A percentile compares a stretch with the other conserved stretches of the same genome.
These are phyloP conservation scores for Aplochiton taeniatus DNA, from an alignment of 2,797 vertebrate genomes.

Conservation along the genomic window DNA sequence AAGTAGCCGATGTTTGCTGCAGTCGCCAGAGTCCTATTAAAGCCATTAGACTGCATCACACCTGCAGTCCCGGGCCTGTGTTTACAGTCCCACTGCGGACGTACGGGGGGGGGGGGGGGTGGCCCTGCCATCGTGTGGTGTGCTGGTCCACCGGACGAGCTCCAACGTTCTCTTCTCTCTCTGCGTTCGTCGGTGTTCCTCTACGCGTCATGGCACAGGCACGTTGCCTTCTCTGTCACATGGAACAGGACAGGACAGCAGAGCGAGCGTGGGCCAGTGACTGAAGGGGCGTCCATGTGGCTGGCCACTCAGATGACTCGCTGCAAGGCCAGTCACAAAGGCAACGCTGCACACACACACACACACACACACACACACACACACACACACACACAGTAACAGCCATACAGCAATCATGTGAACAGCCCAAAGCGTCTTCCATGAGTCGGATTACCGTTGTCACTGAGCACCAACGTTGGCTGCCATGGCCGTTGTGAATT, in stretches of 20 bases:
- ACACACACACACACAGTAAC: too few relatives aligned
- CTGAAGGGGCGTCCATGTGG: conserved; percentile 29
- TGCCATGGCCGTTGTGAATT: too few relatives aligned
- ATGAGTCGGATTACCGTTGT: conserved; percentile 44
- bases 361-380: too few relatives aligned
- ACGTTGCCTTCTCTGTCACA: too few relatives aligned
- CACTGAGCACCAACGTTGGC: conserved; percentile 2
- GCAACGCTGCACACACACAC: conserved; percentile 54
- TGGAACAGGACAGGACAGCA: not conserved
- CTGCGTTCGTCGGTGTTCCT: too few relatives aligned
- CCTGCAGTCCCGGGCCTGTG: too few relatives aligned
- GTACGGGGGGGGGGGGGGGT: conserved; percentile 25
- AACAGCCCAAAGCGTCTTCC: conserved; percentile 43
- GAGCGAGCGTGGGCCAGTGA: conserved; percentile 1
- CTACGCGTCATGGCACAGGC: too few relatives aligned
- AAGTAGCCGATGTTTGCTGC: conserved; percentile 18
- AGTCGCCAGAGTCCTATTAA: conserved; percentile 34
- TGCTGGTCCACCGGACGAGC: too few relatives aligned
- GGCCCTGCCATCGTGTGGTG: conserved; percentile 20
- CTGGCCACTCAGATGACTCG: conserved; percentile 25
- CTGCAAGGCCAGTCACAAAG: conserved; percentile 39
- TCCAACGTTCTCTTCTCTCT: too few relatives aligned
- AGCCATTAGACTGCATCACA: conserved; percentile 39
- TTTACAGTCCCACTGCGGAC: conserved; percentile 12
- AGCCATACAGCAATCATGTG: conserved; percentile 50